These are phyloP conservation scores for Nasonia giraulti DNA, from an alignment of 1,140 invertebrate species.

Conservation along the genomic window DNA sequence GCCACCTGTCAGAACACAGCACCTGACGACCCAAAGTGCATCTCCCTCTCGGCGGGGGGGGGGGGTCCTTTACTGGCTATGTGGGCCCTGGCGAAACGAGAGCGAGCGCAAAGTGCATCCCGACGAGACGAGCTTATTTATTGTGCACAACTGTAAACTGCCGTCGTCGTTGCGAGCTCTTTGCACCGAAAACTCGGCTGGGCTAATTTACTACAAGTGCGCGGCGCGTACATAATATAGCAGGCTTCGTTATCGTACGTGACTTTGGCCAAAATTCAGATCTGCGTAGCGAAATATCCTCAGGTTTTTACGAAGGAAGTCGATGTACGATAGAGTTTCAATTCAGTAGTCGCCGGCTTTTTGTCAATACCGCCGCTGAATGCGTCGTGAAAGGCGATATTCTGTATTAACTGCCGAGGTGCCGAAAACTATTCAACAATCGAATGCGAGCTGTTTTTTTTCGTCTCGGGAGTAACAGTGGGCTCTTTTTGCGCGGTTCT, in stretches of 20 bases:
- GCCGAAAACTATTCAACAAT: too few relatives aligned
- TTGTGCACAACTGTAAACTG: not conserved
- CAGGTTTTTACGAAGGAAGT: not conserved
- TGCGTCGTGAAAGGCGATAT: too few relatives aligned
- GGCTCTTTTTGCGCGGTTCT: too few relatives aligned
- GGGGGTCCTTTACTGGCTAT: too few relatives aligned
- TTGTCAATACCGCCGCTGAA: too few relatives aligned
- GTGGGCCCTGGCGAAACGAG: too few relatives aligned
- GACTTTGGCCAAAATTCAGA: not conserved
- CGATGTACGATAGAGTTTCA: too few relatives aligned
- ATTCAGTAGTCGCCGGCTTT: too few relatives aligned
- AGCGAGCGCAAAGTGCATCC: not conserved
- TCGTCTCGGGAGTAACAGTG: too few relatives aligned
- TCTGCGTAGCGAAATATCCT: not conserved
- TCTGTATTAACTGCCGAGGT: too few relatives aligned
- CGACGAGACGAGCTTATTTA: not conserved
- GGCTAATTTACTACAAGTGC: not conserved
- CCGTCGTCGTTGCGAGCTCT: not conserved
- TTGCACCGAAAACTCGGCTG: not conserved
- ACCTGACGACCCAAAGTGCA: conserved; percentile 34
- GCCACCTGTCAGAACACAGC: conserved; percentile 40
- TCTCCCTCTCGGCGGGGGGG: not conserved
- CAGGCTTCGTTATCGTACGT: not conserved
- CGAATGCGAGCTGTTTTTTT: too few relatives aligned
- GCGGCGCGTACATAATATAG: too few relatives aligned